Conservation (phyloP, 2,797 vertebrate species). For the Chanos chanos region DNA sequence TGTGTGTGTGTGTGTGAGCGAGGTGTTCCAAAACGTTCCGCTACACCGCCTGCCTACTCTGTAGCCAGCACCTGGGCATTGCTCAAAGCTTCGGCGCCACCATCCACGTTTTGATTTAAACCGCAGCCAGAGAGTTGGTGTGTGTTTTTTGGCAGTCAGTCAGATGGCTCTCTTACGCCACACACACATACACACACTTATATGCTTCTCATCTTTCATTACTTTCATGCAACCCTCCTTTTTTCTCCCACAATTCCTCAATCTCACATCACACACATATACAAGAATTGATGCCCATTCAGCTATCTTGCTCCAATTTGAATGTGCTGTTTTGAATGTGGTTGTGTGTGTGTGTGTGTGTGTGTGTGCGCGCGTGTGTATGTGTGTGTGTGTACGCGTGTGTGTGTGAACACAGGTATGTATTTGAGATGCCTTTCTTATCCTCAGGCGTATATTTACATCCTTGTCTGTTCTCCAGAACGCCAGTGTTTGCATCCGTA, state of each 20-base stretch:
- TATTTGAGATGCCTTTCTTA: slow-evolving; percentile 10
- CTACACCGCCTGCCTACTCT: slow-evolving; percentile 44
- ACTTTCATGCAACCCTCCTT: slow-evolving; percentile 14
- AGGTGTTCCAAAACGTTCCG: slow-evolving; percentile 15
- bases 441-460: slow-evolving; percentile 15
- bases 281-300: no score
- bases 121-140: slow-evolving; percentile 20
- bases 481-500: slow-evolving; percentile 16
- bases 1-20: neutral
- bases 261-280: no score
- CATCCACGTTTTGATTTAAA: slow-evolving; percentile 53
- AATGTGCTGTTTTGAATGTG: no score
- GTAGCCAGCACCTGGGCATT: slow-evolving; percentile 53
- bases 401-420: neutral
- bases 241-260: neutral
- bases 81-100: slow-evolving; percentile 41
- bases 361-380: neutral
- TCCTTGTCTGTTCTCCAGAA: slow-evolving; percentile 17
- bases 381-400: neutral
- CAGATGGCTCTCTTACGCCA: slow-evolving; percentile 20
- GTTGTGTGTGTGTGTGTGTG: neutral
- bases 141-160: slow-evolving; percentile 37
- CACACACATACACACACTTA: slow-evolving; percentile 23
- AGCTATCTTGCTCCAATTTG: no score
- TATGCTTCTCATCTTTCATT: neutral